Evolutionary conservation across 2,888 invertebrate species (phyloP), one percentile per base, ranked within the genome.

Genomic region (Amphipoea lucens): DNA sequence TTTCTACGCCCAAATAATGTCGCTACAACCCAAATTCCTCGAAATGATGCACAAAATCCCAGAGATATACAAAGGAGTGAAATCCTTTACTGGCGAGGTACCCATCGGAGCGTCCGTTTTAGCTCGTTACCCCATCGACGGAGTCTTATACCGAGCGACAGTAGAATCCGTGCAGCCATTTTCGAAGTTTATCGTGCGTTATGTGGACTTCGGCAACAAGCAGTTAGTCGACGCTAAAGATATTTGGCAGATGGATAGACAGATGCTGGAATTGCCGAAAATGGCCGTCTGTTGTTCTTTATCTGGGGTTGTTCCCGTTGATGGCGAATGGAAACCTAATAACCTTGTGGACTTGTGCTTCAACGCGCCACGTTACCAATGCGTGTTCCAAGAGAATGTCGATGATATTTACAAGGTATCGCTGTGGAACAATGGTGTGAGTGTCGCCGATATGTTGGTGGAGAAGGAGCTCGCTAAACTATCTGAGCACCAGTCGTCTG

Each of bases 171-270:
- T 97, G 67, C 97, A 97, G 81, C 97, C 97, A 84, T 94, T 96
- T 66, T 97, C 97, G 1, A 97, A 97, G 88, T 98, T 97, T 92
- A 97, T 97, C 78, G 98, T 98, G 0, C 97, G 97, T 48, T 98
- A 98, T 90, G 97, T 98, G 0, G 98, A 98, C 93, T 98, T 98
- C 89, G 98, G 98, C 5, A 98, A 98, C 90, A 97, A 97, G 78
- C 97, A 98, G 65, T 95, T 97, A 0, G 98, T 98, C 0, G 97
- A 97, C 69, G 95, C 96, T 0, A 97, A 95, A 81, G 98, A 98
- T 88, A 97, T 98, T 45, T 98, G 98, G 97, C 97, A 97, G 74
- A 95, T 98, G 80, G 98, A 98, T 88, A 97, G 96, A 70, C 97
- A 97, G 81, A 97, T 98, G 82, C 97, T 98, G 93, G 96, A 96